Evolutionary conservation across 2,888 invertebrate genomes (phyloP).

Genomic region (Acronicta aceris): DNA sequence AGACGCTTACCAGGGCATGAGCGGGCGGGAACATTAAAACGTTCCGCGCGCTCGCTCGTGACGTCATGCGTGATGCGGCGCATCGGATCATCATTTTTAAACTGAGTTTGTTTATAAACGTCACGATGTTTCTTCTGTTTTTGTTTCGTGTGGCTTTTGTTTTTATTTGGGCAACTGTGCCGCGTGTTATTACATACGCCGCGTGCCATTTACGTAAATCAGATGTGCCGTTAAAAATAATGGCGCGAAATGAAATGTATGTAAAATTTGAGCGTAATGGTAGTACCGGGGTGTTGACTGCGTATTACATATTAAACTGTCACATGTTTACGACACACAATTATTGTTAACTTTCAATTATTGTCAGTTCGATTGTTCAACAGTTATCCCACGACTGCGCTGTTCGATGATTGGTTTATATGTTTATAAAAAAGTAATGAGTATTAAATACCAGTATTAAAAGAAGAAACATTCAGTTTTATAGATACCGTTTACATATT

Average conservation of each 20-base stretch:
- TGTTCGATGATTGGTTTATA: conserved; percentile 13
- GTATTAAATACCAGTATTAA: not conserved
- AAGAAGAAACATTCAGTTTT: too few relatives aligned
- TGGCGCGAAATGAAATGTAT: conserved; percentile 65
- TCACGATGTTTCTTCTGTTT: conserved; percentile 64
- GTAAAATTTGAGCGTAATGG: conserved; percentile 51
- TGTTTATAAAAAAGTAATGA: conserved; percentile 10
- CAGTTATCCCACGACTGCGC: conserved; percentile 51
- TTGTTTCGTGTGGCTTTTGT: conserved; percentile 52
- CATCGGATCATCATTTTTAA: conserved; percentile 78
- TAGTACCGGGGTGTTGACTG: conserved; percentile 49
- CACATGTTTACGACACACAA: conserved; percentile 49
- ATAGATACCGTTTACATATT: too few relatives aligned
- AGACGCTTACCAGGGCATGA: conserved; percentile 71
- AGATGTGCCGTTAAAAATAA: conserved; percentile 76
- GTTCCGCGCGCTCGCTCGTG: conserved; percentile 77
- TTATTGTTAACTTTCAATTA: conserved; percentile 60
- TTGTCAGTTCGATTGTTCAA: conserved; percentile 49
- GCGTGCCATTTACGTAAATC: conserved; percentile 67
- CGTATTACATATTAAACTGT: conserved; percentile 51
- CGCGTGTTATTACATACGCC: conserved; percentile 49
- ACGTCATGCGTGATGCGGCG: conserved; percentile 70
- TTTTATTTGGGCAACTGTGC: conserved; percentile 44
- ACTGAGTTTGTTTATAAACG: conserved; percentile 76
- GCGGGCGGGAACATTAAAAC: conserved; percentile 78